Conservation (phyloP, 2,113 vertebrate genomes). For the Pleuronectes platessa region DNA sequence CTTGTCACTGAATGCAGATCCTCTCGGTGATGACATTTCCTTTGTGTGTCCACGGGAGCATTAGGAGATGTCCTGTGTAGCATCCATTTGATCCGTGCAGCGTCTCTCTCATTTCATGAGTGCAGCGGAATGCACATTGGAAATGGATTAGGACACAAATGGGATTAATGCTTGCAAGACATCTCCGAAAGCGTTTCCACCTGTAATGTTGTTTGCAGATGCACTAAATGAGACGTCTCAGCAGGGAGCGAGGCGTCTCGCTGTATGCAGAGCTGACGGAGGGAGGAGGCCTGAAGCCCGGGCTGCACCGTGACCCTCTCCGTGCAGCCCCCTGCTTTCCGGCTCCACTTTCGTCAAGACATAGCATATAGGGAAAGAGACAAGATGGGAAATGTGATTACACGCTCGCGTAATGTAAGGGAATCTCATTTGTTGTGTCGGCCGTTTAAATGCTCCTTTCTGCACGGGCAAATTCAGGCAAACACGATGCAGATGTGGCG, state of each 20-base stretch:
- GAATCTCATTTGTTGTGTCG: slow-evolving; percentile 74
- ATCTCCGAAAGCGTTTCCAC: slow-evolving; percentile 76
- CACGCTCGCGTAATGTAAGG: slow-evolving; percentile 67
- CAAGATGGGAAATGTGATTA: slow-evolving; percentile 77
- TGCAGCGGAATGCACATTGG: slow-evolving; percentile 68
- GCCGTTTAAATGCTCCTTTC: slow-evolving; percentile 65
- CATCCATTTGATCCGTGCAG: slow-evolving; percentile 53
- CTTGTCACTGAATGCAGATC: slow-evolving; percentile 52
- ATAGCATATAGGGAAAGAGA: slow-evolving; percentile 61
- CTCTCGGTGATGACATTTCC: slow-evolving; percentile 65
- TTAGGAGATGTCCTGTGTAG: slow-evolving; percentile 70
- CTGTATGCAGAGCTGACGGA: slow-evolving; percentile 56
- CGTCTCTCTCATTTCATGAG: slow-evolving; percentile 75
- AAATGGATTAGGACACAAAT: slow-evolving; percentile 77
- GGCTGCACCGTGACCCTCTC: slow-evolving; percentile 60
- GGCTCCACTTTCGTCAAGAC: slow-evolving; percentile 48
- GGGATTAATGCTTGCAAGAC: slow-evolving; percentile 78
- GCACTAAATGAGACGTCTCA: slow-evolving; percentile 74
- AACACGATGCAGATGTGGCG: slow-evolving; percentile 54
- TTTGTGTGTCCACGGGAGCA: slow-evolving; percentile 65
- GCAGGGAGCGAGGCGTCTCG: slow-evolving; percentile 41
- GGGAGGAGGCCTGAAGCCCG: slow-evolving; percentile 45
- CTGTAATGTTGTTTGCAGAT: slow-evolving; percentile 79
- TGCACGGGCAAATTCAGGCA: slow-evolving; percentile 44
- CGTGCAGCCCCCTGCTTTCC: slow-evolving; percentile 35